Conservation (phyloP, 2,888 invertebrate genomes). For the Sphecodes monilicornis region DNA sequence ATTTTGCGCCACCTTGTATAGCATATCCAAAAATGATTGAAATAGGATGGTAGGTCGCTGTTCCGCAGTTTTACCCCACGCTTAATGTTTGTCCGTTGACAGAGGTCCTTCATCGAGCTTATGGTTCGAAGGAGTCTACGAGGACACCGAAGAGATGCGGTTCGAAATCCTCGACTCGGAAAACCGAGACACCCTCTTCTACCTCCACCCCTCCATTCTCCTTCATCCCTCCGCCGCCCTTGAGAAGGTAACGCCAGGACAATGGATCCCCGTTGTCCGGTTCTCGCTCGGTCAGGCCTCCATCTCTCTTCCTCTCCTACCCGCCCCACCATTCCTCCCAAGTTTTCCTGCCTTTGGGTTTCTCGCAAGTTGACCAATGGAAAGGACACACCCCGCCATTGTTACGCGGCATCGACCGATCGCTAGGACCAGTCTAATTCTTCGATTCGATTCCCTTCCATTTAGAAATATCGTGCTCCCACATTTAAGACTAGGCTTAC, state of each 20-base stretch:
- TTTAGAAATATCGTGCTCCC: too few species aligned
- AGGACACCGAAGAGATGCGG: conserved; percentile 29
- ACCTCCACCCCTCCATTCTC: conserved; percentile 1
- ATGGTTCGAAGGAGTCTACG: conserved; percentile 54
- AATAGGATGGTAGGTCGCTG: not conserved
- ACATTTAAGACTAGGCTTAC: too few species aligned
- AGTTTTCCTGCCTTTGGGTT: conserved; percentile 16
- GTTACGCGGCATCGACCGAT: conserved; percentile 52
- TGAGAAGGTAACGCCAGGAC: conserved; percentile 30
- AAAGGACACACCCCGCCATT: conserved; percentile 45
- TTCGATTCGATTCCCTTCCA: conserved; percentile 12
- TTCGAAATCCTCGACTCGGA: conserved; percentile 59
- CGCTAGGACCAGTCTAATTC: not conserved
- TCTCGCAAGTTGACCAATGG: conserved; percentile 28
- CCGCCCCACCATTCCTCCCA: not conserved
- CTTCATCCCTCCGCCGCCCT: not conserved
- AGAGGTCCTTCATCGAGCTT: conserved; percentile 44
- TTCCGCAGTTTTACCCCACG: not conserved
- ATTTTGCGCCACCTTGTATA: too few species aligned
- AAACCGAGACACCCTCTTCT: conserved; percentile 52
- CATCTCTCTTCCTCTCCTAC: not conserved
- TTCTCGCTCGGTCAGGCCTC: not conserved
- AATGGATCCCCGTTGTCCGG: conserved; percentile 43
- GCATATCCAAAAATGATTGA: not conserved
- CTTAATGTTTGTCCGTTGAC: not conserved